A percentile compares a stretch with the other conserved stretches of the same genome.
These are phyloP conservation scores for Procambarus virginalis DNA, from an alignment of 1,140 invertebrate genomes.

Conservation along the genomic window DNA sequence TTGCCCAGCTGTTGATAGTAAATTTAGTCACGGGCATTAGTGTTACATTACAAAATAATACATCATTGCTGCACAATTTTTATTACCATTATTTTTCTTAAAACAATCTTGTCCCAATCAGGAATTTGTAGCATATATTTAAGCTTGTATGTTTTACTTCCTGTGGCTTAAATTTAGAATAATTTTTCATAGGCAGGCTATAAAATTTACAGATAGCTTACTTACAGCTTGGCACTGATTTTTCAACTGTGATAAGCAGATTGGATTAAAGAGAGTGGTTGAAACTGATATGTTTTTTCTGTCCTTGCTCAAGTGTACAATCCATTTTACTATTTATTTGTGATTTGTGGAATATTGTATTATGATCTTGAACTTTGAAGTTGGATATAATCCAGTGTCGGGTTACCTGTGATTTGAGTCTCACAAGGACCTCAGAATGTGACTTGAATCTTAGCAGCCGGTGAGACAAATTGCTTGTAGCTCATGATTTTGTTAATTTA, in stretches of 20 bases:
- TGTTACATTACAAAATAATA: neutral
- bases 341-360: no score
- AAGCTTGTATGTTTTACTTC: neutral
- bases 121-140: neutral
- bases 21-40: neutral
- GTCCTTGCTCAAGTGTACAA: neutral
- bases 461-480: no score
- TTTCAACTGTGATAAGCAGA: conserved; percentile 60
- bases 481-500: no score
- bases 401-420: no score
- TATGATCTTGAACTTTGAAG: no score
- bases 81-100: neutral
- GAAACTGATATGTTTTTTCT: neutral
- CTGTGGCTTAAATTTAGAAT: neutral
- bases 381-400: no score
- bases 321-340: no score
- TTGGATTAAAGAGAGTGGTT: conserved; percentile 56
- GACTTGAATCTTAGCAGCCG: no score
- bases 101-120: neutral
- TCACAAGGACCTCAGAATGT: no score
- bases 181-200: conserved; percentile 11
- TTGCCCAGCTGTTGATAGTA: neutral
- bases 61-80: neutral
- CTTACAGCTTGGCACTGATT: conserved; percentile 60
- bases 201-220: conserved; percentile 55